Evolutionary conservation across 2,888 invertebrate species (phyloP).

Genomic region (Acrobasis consociella): DNA sequence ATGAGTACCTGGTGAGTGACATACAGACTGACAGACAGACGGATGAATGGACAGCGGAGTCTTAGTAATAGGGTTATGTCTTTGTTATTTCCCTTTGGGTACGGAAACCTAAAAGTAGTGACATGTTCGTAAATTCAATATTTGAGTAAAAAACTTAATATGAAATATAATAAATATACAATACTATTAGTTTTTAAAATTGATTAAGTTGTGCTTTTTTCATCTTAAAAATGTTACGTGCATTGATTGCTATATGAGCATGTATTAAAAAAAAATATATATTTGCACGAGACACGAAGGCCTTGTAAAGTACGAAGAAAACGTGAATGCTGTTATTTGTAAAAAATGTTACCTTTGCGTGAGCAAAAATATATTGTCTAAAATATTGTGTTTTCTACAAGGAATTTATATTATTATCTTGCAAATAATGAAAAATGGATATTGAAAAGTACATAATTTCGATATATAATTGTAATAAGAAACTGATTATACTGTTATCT

Average conservation of each 20-base stretch:
- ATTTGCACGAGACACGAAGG: not conserved
- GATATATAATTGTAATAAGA: no score
- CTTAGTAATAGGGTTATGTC: no score
- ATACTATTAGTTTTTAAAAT: no score
- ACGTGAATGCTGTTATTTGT: not conserved
- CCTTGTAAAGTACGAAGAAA: not conserved
- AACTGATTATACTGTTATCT: no score
- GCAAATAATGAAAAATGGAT: not conserved
- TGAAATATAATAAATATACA: no score
- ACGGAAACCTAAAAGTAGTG: no score
- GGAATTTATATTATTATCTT: not conserved
- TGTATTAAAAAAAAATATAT: not conserved
- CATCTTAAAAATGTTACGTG: not conserved
- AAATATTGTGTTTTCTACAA: not conserved
- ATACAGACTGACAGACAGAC: no score
- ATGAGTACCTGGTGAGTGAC: no score
- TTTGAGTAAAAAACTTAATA: no score
- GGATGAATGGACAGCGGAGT: no score
- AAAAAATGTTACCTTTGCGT: conserved; percentile 6
- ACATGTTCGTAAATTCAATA: no score
- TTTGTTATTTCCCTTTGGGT: no score
- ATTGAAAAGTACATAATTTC: not conserved
- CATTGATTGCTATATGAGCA: not conserved
- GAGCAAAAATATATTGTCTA: not conserved
- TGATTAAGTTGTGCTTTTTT: not conserved